A percentile compares a stretch with the other conserved stretches of the same genome.
phyloP scores from a whole-genome alignment of 1,140 invertebrate species.

The Temnothorax longispinosus region DNA sequence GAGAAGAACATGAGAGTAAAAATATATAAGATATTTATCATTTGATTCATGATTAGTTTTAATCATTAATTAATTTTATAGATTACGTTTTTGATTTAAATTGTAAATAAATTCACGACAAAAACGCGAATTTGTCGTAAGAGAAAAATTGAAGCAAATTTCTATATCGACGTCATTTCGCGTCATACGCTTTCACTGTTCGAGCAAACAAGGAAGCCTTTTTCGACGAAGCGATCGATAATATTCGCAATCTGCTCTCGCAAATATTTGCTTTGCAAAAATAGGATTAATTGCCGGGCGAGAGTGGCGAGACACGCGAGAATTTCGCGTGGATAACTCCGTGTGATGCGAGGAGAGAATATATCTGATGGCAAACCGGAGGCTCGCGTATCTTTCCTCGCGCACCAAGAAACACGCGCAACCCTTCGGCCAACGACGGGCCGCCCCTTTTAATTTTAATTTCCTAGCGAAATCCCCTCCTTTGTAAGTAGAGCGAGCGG shows the following conservation, averaged over 20 bases:
- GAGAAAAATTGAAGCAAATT: neutral
- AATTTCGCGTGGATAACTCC: constrained; percentile 27
- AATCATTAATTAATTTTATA: constrained; percentile 5
- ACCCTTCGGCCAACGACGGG: constrained; percentile 64
- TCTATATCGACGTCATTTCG: neutral
- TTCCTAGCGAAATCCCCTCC: constrained; percentile 80
- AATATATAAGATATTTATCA: neutral
- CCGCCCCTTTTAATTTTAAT: constrained; percentile 81
- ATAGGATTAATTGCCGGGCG: neutral
- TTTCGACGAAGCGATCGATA: neutral
- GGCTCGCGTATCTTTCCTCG: constrained; percentile 56
- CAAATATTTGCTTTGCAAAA: constrained; percentile 45
- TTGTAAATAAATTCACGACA: neutral
- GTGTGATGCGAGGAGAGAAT: constrained; percentile 30
- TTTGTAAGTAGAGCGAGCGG: constrained; percentile 70
- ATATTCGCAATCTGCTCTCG: constrained; percentile 22
- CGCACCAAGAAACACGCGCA: constrained; percentile 67
- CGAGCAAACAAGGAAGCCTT: neutral
- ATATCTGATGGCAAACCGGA: constrained; percentile 57
- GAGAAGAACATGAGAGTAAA: neutral
- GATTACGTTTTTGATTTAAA: neutral
- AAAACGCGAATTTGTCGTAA: neutral
- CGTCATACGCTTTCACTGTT: neutral
- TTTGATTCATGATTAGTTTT: neutral
- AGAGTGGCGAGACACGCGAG: neutral